phyloP scores from a whole-genome alignment of 2,797 vertebrate species.

The Gymnodraco acuticeps region DNA sequence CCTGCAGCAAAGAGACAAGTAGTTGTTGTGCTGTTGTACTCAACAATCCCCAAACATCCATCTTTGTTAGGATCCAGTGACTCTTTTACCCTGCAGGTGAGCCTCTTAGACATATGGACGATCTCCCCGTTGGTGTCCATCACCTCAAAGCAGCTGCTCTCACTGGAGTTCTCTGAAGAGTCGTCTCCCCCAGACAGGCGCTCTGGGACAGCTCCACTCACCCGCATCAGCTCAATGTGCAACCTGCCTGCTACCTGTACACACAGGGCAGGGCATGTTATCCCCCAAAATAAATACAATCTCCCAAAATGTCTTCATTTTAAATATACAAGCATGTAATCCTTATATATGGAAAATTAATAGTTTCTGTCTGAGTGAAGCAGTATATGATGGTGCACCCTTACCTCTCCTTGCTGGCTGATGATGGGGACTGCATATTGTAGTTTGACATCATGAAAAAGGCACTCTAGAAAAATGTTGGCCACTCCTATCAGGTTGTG shows the following conservation, averaged over 20 bases:
- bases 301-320: not conserved
- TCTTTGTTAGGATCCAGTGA: not conserved
- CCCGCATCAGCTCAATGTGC: conserved; percentile 94
- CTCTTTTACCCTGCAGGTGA: conserved; percentile 91
- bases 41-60: not conserved
- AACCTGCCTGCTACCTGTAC: conserved; percentile 93
- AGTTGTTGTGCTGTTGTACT: not conserved
- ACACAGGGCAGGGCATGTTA: conserved; percentile 16
- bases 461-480: conserved; percentile 97
- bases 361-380: conserved; percentile 4
- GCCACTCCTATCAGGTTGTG: conserved; percentile 98
- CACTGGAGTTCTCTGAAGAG: conserved; percentile 98
- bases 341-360: not conserved
- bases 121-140: conserved; percentile 93
- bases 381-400: not conserved
- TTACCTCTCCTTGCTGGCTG: conserved; percentile 99
- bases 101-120: conserved; percentile 92
- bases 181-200: conserved; percentile 91
- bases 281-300: not conserved
- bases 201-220: conserved; percentile 92
- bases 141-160: conserved; percentile 94
- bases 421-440: conserved; percentile 98
- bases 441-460: conserved; percentile 95
- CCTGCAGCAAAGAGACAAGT: conserved; percentile 78
- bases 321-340: not conserved